Percentiles rank a stretch among this genome's conserved stretches.
Conservation (phyloP, 2,113 vertebrate species). For the Sinocyclocheilus anophthalmus region DNA sequence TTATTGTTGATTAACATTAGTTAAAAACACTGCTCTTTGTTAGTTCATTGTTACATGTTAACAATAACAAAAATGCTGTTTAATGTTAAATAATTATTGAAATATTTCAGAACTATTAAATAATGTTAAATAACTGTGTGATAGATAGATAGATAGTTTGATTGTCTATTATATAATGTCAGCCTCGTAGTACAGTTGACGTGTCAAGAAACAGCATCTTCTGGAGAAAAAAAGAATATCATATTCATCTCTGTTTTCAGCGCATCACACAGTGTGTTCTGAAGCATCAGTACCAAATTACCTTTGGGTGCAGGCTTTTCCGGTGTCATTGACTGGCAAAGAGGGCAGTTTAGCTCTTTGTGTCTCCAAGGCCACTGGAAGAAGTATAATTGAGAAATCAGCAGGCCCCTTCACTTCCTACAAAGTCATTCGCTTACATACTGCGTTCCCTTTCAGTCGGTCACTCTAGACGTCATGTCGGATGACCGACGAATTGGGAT, state of each 20-base stretch:
- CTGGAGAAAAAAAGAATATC: background rate
- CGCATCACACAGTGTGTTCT: background rate
- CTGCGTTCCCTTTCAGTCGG: slow-evolving; percentile 64
- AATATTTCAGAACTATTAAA: too few relatives aligned
- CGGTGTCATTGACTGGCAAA: slow-evolving; percentile 68
- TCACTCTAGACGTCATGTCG: too few relatives aligned
- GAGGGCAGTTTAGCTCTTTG: slow-evolving; percentile 63
- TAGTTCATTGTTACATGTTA: too few relatives aligned
- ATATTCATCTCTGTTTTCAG: slow-evolving; percentile 6
- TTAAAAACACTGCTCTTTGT: too few relatives aligned
- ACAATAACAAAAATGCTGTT: too few relatives aligned
- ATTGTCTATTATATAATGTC: background rate
- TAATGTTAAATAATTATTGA: too few relatives aligned
- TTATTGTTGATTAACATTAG: too few relatives aligned
- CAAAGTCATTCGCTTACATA: slow-evolving; percentile 80
- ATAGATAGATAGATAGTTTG: too few relatives aligned
- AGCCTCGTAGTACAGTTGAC: background rate
- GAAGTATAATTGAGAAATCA: slow-evolving; percentile 81
- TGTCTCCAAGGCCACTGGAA: slow-evolving; percentile 65
- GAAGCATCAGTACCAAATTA: background rate
- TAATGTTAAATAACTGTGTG: too few relatives aligned
- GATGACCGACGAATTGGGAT: too few relatives aligned
- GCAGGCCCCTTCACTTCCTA: slow-evolving; percentile 69
- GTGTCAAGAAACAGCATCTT: background rate
- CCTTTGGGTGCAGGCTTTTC: slow-evolving; percentile 61